Base-by-base conservation (phyloP, 1,140 invertebrate genomes). In the Drosophila orena region DNA sequence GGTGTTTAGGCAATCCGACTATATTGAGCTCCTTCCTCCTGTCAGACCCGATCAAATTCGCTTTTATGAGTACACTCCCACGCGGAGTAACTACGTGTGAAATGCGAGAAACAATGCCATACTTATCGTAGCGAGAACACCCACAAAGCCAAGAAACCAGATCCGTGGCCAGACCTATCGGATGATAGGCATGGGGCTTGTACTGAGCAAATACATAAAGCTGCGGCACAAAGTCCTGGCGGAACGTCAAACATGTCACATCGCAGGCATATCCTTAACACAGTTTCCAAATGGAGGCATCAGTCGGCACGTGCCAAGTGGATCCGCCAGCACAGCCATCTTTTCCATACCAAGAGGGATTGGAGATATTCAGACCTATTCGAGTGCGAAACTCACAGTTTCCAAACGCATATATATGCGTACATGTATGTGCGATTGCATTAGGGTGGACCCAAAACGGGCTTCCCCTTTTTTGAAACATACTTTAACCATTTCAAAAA, bases 41-140 rank as follows among this genome's bases (percentile, higher is more conserved):
- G 66, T 64, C 65, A 52, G 53, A 46, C 17, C 50, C 79, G 27
- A 89, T 88, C 43, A 79, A 86, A 77, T 89, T 83, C 49, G 55
- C 49, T 58, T 83, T 77, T 70, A 76, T 59, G 68, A 81, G 49
- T 54, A 50, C 37, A 46, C 47, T 66, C 60, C 75, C 53, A 60
- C 46, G 44, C 55, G 70, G 58, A 62, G 64, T 72, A 81, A 86
- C 58, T 75, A 83, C 52, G 83, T 83, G 79, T 66, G 14, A 88
- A 88, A 76, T 77, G 66, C 42, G 22, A 20, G 52, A 35, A 76
- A 74, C 74, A 73, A 70, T 47, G 62, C 43, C 34, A 76, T 44
- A 71, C 69, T 27, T 44, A 72, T 37, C 22, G 40, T 30, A 17
- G 40, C 44, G 37, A 35, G 35, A 46, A 42, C 20, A 30, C 43